These are phyloP conservation scores for Drosophila malerkotliana DNA, from an alignment of 1,140 invertebrate species.

Conservation along the genomic window DNA sequence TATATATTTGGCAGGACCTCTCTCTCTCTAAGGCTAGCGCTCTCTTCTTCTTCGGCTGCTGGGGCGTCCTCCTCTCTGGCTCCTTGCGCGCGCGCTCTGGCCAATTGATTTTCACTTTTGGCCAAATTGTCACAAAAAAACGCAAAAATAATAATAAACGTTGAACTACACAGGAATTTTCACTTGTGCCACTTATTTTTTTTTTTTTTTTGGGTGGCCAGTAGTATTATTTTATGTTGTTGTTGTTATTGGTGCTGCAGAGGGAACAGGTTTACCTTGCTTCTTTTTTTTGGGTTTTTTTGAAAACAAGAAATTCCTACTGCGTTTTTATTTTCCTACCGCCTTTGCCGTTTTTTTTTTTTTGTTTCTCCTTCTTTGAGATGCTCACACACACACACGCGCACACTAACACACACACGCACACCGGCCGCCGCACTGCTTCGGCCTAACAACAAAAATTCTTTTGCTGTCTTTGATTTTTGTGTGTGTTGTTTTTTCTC, in stretches of 20 bases:
- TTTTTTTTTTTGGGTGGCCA: conserved; percentile 5
- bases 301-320: conserved; percentile 57
- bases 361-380: conserved; percentile 17
- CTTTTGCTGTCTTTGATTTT: conserved; percentile 68
- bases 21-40: not conserved
- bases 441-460: conserved; percentile 72
- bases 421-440: conserved; percentile 30
- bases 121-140: conserved; percentile 57
- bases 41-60: conserved; percentile 13
- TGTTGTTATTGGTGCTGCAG: conserved; percentile 36
- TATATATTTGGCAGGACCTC: conserved; percentile 16
- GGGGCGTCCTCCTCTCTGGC: not conserved
- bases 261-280: conserved; percentile 57
- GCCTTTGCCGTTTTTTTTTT: conserved; percentile 53
- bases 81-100: conserved; percentile 62
- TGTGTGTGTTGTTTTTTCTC: conserved; percentile 45
- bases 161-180: conserved; percentile 69
- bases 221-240: conserved; percentile 31
- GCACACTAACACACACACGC: conserved; percentile 19
- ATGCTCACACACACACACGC: conserved; percentile 42
- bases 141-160: conserved; percentile 53
- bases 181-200: conserved; percentile 75
- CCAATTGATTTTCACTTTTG: conserved; percentile 81
- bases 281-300: conserved; percentile 46
- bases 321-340: conserved; percentile 46